Evolutionary conservation across 2,888 invertebrate species (phyloP), one percentile per base, ranked within the genome.

Genomic region (Pasiphila rectangulata): DNA sequence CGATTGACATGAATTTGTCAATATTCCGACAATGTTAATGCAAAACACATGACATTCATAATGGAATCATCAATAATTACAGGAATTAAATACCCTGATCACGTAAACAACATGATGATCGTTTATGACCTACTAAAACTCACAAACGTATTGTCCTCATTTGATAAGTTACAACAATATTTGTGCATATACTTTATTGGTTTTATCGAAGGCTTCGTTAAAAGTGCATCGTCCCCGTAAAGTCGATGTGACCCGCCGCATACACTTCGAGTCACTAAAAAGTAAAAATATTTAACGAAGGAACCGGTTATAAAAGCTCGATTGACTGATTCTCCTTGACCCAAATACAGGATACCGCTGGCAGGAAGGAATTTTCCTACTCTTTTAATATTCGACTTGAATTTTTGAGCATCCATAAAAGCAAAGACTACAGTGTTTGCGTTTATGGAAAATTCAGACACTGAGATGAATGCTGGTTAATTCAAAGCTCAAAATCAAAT

Each of bases 241-340:
- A 45, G 36, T 39, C 43, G 39, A 34, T 16, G 38, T 34, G 37
- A 46, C 46, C 40, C 27, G 46, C 40, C 27, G 46, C 40, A 39
- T 42, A 41, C 45, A 53, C 43, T 38, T 36, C 35, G 46, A 47
- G 34, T 32, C 49, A 65, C 54, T 32, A 65, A 68, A 69, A 69
- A 66, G 60, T 46, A 42, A 69, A 69, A 66, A 60, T 46, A 42
- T 55, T 57, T 48, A 52, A 56, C 57, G 46, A 37, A 43, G 49
- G 17, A 80, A 83, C 83, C 81, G 77, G 83, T 83, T 76, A 62
- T 70, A 75, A 75, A 67, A 73, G 73, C 64, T 61, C 69, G 66
- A 67, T 69, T 63, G 60, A 72, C 61, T 63, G 62, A 73, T 67
- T 74, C 76, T 79, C 84, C 84, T 85, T 84, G 84, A 83, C 84